Base-by-base conservation (phyloP, 2,113 vertebrate species). In the Cyanoderma ruficeps region DNA sequence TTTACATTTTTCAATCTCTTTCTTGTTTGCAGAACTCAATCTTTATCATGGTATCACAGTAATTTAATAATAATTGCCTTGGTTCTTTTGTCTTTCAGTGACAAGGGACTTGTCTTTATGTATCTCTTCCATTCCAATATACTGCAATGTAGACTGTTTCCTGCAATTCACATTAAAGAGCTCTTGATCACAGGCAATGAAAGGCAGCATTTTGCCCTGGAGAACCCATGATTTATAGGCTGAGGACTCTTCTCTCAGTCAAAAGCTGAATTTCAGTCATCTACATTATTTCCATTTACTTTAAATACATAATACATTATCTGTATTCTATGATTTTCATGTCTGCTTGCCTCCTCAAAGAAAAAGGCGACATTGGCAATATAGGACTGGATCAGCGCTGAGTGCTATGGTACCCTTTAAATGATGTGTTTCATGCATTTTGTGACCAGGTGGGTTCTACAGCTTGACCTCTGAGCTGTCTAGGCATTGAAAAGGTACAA, bases 41-140 rank as follows among this genome's bases (percentile, higher is more conserved):
- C n/a, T 91, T 96, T 90, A 67, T 60, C n/a, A 55, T 55, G 7
- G 21, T 92, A 39, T 91, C 65, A 84, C 15, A 68, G 15, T 69
- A 50, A 82, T 47, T 89, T 93, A 84, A 91, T 86, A 75, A 95
- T 64, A 93, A 93, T 89, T 75, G 22, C 7, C 27, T 83, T 87
- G 90, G 46, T 47, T 35, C 87, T 94, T 95, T 93, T 81, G 42
- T 83, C 72, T 85, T 94, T 63, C 44, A 76, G 42, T 77, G 60
- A 12, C 46, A 84, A 78, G 8, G 28, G 22, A 7, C 27, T 90
- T 89, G 44, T 87, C 60, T 93, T 78, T 78, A 33, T n/a, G 9
- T 35, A 41, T 52, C 35, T 83, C 55, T 94, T 76, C 67, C 28
- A 42, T 93, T 90, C 84, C 24, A 53, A 0, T 22, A 13, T 88